Evolutionary conservation across 2,888 invertebrate species (phyloP).

Genomic region (Amphimallon solstitiale): DNA sequence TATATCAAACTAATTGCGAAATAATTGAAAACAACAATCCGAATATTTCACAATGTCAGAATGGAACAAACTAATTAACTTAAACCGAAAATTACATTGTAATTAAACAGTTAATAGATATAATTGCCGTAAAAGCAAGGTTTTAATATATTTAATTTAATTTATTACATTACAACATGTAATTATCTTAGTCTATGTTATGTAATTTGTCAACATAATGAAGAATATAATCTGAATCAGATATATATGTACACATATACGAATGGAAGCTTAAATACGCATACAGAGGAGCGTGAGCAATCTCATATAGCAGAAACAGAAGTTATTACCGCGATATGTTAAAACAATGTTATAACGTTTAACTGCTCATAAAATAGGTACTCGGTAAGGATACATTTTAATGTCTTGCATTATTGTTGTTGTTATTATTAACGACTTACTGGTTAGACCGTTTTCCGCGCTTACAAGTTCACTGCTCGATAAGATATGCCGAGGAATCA

Average conservation of each 20-base stretch:
- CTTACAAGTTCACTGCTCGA: conserved; percentile 45
- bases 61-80: too few relatives aligned
- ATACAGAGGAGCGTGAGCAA: conserved; percentile 4
- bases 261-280: conserved; percentile 1
- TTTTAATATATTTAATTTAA: too few relatives aligned
- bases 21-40: too few relatives aligned
- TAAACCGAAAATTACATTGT: too few relatives aligned
- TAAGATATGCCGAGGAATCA: conserved; percentile 46
- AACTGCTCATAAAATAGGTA: conserved; percentile 31
- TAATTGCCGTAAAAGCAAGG: too few relatives aligned
- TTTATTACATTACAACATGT: too few relatives aligned
- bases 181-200: too few relatives aligned
- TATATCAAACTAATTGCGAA: too few relatives aligned
- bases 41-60: too few relatives aligned
- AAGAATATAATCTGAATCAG: conserved; percentile 1
- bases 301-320: conserved; percentile 20
- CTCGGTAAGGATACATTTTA: conserved; percentile 35
- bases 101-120: too few relatives aligned
- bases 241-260: too few relatives aligned
- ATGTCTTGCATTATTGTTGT: conserved; percentile 32
- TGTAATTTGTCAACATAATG: conserved; percentile 6
- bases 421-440: conserved; percentile 32
- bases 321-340: conserved; percentile 31
- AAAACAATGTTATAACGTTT: conserved; percentile 36
- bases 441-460: conserved; percentile 7